Conservation (phyloP, 1,140 invertebrate species). For the Magallana ariakensis region DNA sequence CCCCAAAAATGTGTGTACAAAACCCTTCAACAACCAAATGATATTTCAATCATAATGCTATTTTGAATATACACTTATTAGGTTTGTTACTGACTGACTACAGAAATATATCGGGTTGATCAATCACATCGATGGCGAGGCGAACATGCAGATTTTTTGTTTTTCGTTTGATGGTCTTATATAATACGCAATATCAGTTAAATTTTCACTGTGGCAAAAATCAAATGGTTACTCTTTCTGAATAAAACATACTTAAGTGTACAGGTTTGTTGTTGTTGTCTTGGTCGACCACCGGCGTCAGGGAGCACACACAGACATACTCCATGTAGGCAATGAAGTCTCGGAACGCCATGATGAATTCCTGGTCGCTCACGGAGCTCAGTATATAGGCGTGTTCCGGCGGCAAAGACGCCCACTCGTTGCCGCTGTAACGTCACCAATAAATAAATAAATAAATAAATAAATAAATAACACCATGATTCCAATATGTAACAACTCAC, state of each 20-base stretch:
- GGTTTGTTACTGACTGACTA: too few species aligned
- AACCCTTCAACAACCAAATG: constrained; percentile 17
- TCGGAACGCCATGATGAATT: constrained; percentile 43
- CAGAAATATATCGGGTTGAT: too few species aligned
- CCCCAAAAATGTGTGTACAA: constrained; percentile 39
- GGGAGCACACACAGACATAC: constrained; percentile 34
- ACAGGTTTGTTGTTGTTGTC: not conserved
- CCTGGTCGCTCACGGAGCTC: not conserved
- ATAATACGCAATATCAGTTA: not conserved
- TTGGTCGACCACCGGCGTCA: not conserved
- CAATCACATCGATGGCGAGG: too few species aligned
- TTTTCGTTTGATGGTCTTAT: not conserved
- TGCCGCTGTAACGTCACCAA: not conserved
- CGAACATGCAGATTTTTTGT: too few species aligned
- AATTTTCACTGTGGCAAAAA: too few species aligned
- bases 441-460: not conserved
- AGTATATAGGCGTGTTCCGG: not conserved
- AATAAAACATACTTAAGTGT: not conserved
- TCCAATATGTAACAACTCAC: too few species aligned
- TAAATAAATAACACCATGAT: too few species aligned
- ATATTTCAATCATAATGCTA: not conserved
- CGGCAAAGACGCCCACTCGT: constrained; percentile 18
- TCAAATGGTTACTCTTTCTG: too few species aligned
- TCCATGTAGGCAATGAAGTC: constrained; percentile 39
- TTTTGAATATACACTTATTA: too few species aligned